Evolutionary conservation across 2,888 invertebrate species (phyloP).

Genomic region (Morpho helenor): DNA sequence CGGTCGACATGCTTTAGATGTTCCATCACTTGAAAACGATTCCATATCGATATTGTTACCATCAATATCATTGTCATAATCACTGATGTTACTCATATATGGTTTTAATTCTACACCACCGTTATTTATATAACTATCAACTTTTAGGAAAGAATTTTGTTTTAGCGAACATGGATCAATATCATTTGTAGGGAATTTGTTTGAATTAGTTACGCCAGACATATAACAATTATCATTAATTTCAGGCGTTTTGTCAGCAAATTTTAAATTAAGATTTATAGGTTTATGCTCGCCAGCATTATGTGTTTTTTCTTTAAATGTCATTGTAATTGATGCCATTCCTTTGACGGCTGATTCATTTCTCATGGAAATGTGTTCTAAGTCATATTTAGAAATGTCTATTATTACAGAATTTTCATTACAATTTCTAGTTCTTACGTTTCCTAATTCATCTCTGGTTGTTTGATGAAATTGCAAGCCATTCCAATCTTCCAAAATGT

Average conservation of each 20-base stretch:
- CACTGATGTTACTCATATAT: conserved; percentile 15
- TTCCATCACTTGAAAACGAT: conserved; percentile 43
- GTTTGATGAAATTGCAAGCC: conserved; percentile 12
- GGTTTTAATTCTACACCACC: conserved; percentile 18
- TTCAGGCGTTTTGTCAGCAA: conserved; percentile 31
- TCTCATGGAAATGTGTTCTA: conserved; percentile 50
- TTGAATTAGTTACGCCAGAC: conserved; percentile 14
- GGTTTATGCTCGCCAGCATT: conserved; percentile 34
- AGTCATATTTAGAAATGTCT: conserved; percentile 50
- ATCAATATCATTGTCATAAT: conserved; percentile 7
- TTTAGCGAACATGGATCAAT: conserved; percentile 14
- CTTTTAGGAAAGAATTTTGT: conserved; percentile 13
- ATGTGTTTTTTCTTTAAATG: conserved; percentile 44
- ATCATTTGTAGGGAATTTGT: conserved; percentile 14
- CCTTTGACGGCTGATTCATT: conserved; percentile 40
- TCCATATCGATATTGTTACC: conserved; percentile 33
- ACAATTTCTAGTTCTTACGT: conserved; percentile 26
- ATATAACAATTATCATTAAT: neutral
- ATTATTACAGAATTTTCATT: conserved; percentile 48
- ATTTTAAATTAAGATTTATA: conserved; percentile 39
- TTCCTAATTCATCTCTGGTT: conserved; percentile 35
- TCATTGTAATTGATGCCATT: conserved; percentile 45
- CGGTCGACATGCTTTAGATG: conserved; percentile 39
- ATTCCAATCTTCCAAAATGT: conserved; percentile 16
- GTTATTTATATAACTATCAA: conserved; percentile 6